These are phyloP conservation scores for Pelodytes ibericus DNA, from an alignment of 2,797 vertebrate species.

Conservation along the genomic window DNA sequence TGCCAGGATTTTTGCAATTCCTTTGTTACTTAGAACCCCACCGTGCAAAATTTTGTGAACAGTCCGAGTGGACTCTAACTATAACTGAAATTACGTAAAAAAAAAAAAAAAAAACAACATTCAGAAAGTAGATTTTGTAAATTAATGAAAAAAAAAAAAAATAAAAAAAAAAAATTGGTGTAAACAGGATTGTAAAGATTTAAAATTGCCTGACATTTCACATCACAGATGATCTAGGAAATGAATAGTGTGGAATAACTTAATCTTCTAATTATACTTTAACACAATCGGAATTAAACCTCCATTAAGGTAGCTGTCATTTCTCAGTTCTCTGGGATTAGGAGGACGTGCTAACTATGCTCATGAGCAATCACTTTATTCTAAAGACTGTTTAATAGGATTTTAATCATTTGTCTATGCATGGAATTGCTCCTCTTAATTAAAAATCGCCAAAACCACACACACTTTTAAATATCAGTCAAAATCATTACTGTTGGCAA, in stretches of 20 bases:
- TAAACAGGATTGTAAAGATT: neutral
- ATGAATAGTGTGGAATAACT: neutral
- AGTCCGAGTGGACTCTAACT: too few relatives aligned
- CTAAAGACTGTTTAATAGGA: constrained; percentile 6
- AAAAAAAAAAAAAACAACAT: too few relatives aligned
- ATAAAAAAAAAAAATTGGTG: neutral
- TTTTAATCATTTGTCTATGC: constrained; percentile 21
- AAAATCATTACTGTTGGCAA: constrained; percentile 32
- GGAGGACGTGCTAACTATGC: neutral
- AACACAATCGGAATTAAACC: constrained; percentile 16
- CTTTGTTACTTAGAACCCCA: too few relatives aligned
- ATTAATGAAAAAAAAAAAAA: too few relatives aligned
- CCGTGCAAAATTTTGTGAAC: too few relatives aligned
- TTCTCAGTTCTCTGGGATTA: constrained; percentile 25
- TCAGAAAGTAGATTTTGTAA: too few relatives aligned
- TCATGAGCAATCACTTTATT: neutral
- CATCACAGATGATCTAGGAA: neutral
- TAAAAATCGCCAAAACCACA: constrained; percentile 33
- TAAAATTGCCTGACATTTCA: neutral
- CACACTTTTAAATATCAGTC: constrained; percentile 36
- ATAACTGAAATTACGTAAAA: too few relatives aligned
- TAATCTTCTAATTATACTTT: constrained; percentile 29
- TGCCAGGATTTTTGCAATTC: too few relatives aligned
- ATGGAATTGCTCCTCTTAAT: constrained; percentile 23
- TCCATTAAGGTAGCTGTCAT: constrained; percentile 8